Conservation (phyloP, 2,797 vertebrate species). For the Staurois parvus region DNA sequence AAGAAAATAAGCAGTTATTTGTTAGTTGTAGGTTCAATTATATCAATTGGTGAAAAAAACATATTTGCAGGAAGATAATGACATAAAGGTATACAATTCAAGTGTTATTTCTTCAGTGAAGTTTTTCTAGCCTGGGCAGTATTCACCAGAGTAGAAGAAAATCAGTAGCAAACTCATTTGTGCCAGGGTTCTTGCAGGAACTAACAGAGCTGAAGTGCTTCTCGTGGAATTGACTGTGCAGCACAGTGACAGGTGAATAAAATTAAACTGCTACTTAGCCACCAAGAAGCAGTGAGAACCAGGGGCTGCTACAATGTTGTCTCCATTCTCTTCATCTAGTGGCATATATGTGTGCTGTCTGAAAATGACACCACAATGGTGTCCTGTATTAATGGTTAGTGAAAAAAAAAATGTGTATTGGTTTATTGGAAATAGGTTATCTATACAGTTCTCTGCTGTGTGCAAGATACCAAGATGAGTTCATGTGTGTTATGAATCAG, state of each 20-base stretch:
- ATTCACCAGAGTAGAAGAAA: neutral
- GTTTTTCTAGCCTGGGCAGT: neutral
- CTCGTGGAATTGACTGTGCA: neutral
- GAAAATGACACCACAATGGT: neutral
- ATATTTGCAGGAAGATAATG: neutral
- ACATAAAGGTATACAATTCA: neutral
- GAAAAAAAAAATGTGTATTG: neutral
- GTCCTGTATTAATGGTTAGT: neutral
- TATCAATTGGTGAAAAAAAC: neutral
- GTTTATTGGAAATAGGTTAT: neutral
- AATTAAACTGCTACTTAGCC: neutral
- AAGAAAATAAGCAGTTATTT: neutral
- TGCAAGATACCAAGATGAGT: neutral
- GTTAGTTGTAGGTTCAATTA: neutral
- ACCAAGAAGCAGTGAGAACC: neutral
- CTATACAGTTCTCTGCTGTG: neutral
- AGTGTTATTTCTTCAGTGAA: neutral
- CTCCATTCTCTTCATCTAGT: neutral
- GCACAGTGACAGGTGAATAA: neutral
- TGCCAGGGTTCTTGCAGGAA: neutral
- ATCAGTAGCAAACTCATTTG: neutral
- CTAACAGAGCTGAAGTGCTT: neutral
- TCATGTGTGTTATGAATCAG: neutral
- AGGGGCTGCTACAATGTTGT: neutral
- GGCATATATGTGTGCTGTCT: neutral